Percentiles rank a stretch among this genome's conserved stretches.
phyloP scores from a whole-genome alignment of 2,113 vertebrate genomes.

The Cromileptes altivelis region DNA sequence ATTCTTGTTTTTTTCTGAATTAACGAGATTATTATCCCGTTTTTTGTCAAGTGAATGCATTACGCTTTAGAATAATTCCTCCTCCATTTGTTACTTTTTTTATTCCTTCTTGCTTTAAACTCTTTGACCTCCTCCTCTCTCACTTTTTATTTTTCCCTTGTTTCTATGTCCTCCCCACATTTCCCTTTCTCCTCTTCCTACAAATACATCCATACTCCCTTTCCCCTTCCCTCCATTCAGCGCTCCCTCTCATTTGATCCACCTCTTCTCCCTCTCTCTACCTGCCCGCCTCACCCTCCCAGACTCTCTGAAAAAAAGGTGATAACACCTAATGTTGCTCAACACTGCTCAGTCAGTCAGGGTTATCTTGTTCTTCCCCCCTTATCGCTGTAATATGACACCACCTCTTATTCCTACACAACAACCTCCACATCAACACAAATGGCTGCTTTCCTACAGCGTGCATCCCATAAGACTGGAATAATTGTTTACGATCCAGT shows the following conservation, averaged over 20 bases:
- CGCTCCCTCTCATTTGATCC: neutral
- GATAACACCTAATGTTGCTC: slow-evolving; percentile 66
- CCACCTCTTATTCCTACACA: slow-evolving; percentile 71
- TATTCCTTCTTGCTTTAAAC: neutral
- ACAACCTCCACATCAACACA: slow-evolving; percentile 42
- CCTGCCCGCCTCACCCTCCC: slow-evolving; percentile 10
- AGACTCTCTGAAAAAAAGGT: slow-evolving; percentile 38
- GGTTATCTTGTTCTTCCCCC: slow-evolving; percentile 78
- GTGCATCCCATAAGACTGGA: slow-evolving; percentile 26
- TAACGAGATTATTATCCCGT: too few species aligned
- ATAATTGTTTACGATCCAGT: slow-evolving; percentile 61
- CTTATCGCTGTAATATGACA: slow-evolving; percentile 79
- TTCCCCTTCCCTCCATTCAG: too few species aligned
- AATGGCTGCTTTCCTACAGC: slow-evolving; percentile 24
- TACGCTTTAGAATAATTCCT: neutral
- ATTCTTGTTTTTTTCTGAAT: too few species aligned
- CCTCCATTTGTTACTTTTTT: neutral
- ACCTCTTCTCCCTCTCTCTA: slow-evolving; percentile 2
- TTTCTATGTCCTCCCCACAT: neutral
- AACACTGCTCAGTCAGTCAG: slow-evolving; percentile 59
- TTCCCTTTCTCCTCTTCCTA: too few species aligned
- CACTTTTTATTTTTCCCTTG: neutral
- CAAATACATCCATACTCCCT: neutral
- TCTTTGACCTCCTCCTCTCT: neutral
- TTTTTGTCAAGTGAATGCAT: too few species aligned